These are phyloP conservation scores for Heliconius ismenius DNA, from an alignment of 2,888 invertebrate species.

Conservation along the genomic window DNA sequence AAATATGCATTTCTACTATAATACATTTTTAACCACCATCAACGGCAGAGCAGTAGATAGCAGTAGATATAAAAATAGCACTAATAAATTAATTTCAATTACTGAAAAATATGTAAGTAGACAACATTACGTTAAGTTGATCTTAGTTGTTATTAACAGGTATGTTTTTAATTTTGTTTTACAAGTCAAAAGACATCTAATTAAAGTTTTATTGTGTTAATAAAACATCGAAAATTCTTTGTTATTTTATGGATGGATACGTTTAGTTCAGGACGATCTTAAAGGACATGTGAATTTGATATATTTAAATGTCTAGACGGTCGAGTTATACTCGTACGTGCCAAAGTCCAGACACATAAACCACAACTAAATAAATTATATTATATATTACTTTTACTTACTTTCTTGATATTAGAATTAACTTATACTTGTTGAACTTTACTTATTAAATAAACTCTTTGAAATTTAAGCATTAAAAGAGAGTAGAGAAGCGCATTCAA, in stretches of 20 bases:
- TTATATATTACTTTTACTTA: not conserved
- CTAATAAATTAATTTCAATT: no score
- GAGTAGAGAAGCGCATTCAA: not conserved
- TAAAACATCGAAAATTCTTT: not conserved
- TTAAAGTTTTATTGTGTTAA: not conserved
- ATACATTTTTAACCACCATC: no score
- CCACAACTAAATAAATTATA: conserved; percentile 8
- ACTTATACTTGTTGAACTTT: not conserved
- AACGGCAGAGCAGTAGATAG: no score
- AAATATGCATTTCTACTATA: no score
- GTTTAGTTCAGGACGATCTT: conserved; percentile 20
- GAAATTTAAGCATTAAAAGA: not conserved
- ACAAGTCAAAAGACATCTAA: not conserved
- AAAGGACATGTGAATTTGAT: conserved; percentile 40
- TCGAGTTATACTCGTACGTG: conserved; percentile 25
- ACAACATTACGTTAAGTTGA: no score
- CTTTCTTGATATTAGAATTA: not conserved
- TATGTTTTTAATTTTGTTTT: no score
- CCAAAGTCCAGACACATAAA: conserved; percentile 26
- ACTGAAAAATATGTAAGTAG: no score
- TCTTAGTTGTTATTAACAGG: no score
- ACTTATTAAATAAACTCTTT: accelerated
- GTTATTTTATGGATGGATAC: not conserved
- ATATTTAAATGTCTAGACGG: conserved; percentile 44
- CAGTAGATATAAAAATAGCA: no score